Base-by-base conservation (phyloP, 2,797 vertebrate genomes). In the Macropodus opercularis region DNA sequence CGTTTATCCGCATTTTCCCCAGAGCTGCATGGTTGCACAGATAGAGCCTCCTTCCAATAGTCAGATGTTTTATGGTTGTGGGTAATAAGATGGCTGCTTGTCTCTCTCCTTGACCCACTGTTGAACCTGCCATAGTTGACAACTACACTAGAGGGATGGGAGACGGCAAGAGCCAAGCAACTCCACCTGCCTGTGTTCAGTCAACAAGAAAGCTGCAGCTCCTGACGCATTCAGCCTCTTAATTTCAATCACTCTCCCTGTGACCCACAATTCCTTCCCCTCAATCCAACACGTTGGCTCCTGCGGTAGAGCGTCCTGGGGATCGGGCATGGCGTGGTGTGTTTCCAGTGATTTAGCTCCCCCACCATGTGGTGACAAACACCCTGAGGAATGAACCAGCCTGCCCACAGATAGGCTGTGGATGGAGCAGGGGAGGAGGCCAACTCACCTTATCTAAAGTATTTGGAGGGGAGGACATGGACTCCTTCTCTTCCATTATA, bases 391-490 rank as follows among this genome's bases (percentile, higher is more conserved):
- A 87, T 84, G 87, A 86, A 78, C 56, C 66, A 39, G 76, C 38
- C 79, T 77, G 77, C 66, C 77, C 80, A 69, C 74, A 77, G 87
- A 89, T 80, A 75, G 69, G 34, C 72, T 75, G 62, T 39, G 63
- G 73, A 65, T 69, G 71, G 64, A 75, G 69, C 68, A 41, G 39
- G 58, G 69, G 83, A 15, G 83, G 86, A 74, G 86, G 68, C 61
- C 67, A 74, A 83, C 77, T 80, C 14, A 18, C 59, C 83, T 89
- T 90, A 91, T 91, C 89, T 90, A 57, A 91, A 88, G 65, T 90
- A 90, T 90, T 87, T 79, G 67, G 62, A 74, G 38, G 86, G 87
- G 90, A 90, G 87, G 85, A 89, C 77, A 66, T 55, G 67, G 79
- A 80, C 72, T 79, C 79, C 84, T 85, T 81, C 83, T 78, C 79